Evolutionary conservation across 1,140 invertebrate species (phyloP).

Genomic region (Trichonephila clavata): DNA sequence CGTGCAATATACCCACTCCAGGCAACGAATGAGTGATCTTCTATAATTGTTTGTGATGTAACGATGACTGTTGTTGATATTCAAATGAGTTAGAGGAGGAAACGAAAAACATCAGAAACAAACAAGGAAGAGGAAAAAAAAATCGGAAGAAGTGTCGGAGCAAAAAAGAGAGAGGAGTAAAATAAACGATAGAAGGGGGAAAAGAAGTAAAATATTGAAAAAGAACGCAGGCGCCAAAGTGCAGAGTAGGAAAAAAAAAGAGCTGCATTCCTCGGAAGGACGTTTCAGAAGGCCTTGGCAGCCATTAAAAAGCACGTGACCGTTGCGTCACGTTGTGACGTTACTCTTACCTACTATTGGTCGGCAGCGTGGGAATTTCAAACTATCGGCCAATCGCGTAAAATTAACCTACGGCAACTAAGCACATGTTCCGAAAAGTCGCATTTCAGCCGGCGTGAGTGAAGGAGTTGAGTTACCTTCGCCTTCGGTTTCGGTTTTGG

Average conservation of each 20-base stretch:
- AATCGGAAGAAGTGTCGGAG: neutral
- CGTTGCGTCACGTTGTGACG: conserved; percentile 62
- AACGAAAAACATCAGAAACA: neutral
- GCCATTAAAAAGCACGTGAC: conserved; percentile 71
- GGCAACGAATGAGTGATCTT: neutral
- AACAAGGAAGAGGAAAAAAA: conserved; percentile 13
- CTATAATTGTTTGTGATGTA: conserved; percentile 2
- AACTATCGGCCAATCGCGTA: conserved; percentile 64
- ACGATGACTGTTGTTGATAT: conserved; percentile 8
- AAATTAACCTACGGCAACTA: conserved; percentile 46
- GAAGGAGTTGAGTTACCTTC: conserved; percentile 66
- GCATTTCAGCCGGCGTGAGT: conserved; percentile 64
- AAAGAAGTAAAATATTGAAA: conserved; percentile 56
- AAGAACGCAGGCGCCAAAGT: conserved; percentile 73
- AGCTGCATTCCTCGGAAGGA: conserved; percentile 70
- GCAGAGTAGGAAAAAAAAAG: conserved; percentile 32
- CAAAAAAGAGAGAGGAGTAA: conserved; percentile 17
- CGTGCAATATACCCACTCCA: neutral
- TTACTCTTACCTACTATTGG: conserved; percentile 65
- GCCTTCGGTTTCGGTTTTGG: conserved; percentile 54
- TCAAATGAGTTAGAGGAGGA: neutral
- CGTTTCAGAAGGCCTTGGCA: conserved; percentile 76
- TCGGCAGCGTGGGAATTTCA: conserved; percentile 76
- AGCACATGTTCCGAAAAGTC: conserved; percentile 74
- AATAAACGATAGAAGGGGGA: conserved; percentile 34